Percentiles rank a stretch among this genome's conserved stretches.
Evolutionary conservation across 2,113 vertebrate species (phyloP).

Genomic region (Ptychochromis oligacanthus): DNA sequence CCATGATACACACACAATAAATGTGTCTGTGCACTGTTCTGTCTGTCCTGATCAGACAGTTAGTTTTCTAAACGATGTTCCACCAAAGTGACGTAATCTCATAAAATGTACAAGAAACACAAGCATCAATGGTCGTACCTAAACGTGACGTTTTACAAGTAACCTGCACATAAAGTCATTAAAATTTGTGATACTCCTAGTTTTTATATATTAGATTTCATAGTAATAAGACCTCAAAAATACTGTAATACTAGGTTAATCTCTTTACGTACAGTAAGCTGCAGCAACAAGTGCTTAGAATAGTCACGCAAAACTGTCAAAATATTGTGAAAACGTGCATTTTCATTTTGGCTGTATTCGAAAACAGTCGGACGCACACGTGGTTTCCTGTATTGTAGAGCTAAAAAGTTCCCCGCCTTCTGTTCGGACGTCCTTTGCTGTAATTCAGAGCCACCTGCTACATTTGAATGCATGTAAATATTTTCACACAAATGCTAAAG

Average conservation of each 20-base stretch:
- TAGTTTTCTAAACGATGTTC: slow-evolving; percentile 36
- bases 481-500: slow-evolving; percentile 48
- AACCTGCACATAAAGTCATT: slow-evolving; percentile 71
- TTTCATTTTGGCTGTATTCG: slow-evolving; percentile 37
- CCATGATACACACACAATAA: not conserved
- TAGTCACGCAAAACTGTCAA: slow-evolving; percentile 50
- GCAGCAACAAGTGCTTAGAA: slow-evolving; percentile 57
- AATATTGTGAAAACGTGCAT: slow-evolving; percentile 59
- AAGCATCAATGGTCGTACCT: slow-evolving; percentile 73
- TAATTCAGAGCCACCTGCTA: slow-evolving; percentile 60
- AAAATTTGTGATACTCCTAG: slow-evolving; percentile 67
- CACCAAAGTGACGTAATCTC: slow-evolving; percentile 52
- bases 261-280: slow-evolving; percentile 46
- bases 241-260: slow-evolving; percentile 51
- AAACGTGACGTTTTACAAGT: slow-evolving; percentile 66
- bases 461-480: slow-evolving; percentile 66
- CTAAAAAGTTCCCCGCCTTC: not conserved
- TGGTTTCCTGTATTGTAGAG: not conserved
- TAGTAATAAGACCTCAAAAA: slow-evolving; percentile 69
- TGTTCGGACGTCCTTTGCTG: slow-evolving; percentile 14
- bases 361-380: slow-evolving; percentile 17
- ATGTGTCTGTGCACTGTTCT: not conserved
- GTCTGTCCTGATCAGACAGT: not conserved
- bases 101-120: slow-evolving; percentile 66
- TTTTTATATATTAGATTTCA: slow-evolving; percentile 63